Percentiles rank a stretch among this genome's conserved stretches.
phyloP scores from a whole-genome alignment of 2,113 vertebrate genomes.

The Salminus brasiliensis region DNA sequence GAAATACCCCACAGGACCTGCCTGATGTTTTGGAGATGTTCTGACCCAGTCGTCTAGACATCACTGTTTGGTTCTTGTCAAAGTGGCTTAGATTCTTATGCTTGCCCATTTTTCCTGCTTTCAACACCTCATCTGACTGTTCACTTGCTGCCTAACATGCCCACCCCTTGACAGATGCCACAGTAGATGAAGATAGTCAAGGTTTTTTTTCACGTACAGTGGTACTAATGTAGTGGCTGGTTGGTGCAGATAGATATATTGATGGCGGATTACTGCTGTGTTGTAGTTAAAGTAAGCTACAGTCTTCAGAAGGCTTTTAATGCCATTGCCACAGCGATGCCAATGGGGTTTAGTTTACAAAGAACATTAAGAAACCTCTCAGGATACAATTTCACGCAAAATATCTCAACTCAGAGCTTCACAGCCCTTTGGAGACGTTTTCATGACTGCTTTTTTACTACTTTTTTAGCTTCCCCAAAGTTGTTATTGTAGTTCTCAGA shows the following conservation, averaged over 20 bases:
- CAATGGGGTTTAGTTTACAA: background rate
- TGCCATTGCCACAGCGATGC: background rate
- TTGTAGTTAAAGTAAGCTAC: background rate
- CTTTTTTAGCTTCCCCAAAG: background rate
- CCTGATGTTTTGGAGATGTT: no score
- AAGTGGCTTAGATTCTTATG: no score
- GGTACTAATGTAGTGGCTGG: background rate
- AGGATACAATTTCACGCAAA: background rate
- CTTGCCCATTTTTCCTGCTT: no score
- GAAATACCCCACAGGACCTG: no score
- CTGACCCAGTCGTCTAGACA: no score
- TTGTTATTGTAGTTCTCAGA: background rate
- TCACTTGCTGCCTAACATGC: no score
- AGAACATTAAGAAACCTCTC: background rate
- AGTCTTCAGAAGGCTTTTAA: background rate
- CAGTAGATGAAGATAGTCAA: no score
- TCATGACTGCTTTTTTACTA: background rate
- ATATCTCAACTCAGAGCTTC: background rate
- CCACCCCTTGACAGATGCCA: no score
- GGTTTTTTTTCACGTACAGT: no score
- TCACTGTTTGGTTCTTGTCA: no score
- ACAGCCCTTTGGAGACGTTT: background rate
- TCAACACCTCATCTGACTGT: no score
- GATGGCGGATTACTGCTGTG: background rate
- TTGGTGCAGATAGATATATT: no score